phyloP scores from a whole-genome alignment of 2,797 vertebrate species.

The Harpagifer antarcticus region DNA sequence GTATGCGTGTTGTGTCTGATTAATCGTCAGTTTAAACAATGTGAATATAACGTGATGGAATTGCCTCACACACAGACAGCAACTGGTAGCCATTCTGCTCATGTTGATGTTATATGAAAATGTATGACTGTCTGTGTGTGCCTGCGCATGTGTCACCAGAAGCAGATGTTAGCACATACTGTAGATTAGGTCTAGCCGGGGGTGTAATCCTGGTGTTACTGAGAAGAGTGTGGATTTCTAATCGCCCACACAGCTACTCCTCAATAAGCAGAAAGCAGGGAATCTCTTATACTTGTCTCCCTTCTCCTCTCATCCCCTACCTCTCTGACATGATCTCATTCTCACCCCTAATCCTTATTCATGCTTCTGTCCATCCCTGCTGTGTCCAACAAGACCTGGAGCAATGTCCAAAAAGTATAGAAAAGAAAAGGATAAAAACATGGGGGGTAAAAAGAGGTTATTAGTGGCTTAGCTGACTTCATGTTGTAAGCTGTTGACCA shows the following conservation, averaged over 20 bases:
- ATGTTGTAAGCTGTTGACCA: constrained; percentile 61
- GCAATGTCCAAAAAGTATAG: constrained; percentile 36
- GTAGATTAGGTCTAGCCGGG: constrained; percentile 74
- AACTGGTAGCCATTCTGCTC: constrained; percentile 21
- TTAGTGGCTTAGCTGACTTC: constrained; percentile 66
- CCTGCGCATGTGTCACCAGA: constrained; percentile 53
- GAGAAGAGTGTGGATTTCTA: constrained; percentile 77
- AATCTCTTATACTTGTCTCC: constrained; percentile 69
- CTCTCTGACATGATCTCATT: constrained; percentile 54
- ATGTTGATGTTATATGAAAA: neutral
- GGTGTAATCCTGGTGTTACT: constrained; percentile 82
- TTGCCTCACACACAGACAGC: constrained; percentile 42
- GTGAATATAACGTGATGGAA: constrained; percentile 49
- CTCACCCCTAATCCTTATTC: constrained; percentile 50
- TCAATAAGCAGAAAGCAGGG: constrained; percentile 67
- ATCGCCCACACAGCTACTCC: constrained; percentile 76
- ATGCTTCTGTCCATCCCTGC: constrained; percentile 53
- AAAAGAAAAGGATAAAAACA: neutral
- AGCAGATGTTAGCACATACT: constrained; percentile 76
- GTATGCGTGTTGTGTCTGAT: constrained; percentile 38
- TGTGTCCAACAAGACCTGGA: constrained; percentile 50
- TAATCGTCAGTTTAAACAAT: constrained; percentile 42
- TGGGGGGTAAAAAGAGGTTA: constrained; percentile 40
- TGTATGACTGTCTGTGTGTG: constrained; percentile 7
- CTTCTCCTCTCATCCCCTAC: constrained; percentile 50